Base-by-base conservation (phyloP, 2,888 invertebrate genomes). In the Hirtodrosophila alboralis region DNA sequence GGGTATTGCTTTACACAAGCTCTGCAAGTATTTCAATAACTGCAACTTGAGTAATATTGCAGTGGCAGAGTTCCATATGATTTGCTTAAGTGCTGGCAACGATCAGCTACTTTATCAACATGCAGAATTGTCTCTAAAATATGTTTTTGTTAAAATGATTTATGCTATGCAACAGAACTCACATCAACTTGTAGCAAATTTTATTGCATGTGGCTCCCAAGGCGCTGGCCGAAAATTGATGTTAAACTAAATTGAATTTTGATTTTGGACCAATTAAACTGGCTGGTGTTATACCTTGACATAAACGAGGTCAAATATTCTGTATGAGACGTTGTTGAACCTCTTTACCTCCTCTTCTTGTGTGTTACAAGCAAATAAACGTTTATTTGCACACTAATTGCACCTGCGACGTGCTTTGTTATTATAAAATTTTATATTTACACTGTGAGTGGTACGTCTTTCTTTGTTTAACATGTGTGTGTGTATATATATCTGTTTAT, bases 361-460 rank as follows among this genome's bases (percentile, higher is more conserved):
- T 67, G 63, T 74, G 54, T 31, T 49, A 47, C 6, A 66, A 59
- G 75, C 83, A 81, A 81, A 84, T 84, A 81, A 81, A 84, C 85
- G 84, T 72, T 81, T 81, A 84, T 81, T 81, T 81, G 81, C 85
- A 76, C 84, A 81, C 81, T 81, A 81, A 81, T 81, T 81, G 84
- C 81, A 81, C 84, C 84, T 84, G 84, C 72, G 83, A 84, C 83
- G 85, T 84, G 81, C 84, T 81, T 81, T 84, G 81, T 84, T 81
- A 84, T 81, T 81, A 78, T 84, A 84, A 78, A 79, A 81, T 79
- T 79, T 54, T 75, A 68, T 81, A 76, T 81, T 84, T 84, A 81
- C 79, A 64, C 56, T 62, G 60, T 53, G 51, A 60, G 60, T 66
- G 61, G 41, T 45, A 60, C 51, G 54, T 60, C 56, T 56, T 53